phyloP scores from a whole-genome alignment of 2,888 invertebrate genomes.

The Yponomeuta plumbellus region DNA sequence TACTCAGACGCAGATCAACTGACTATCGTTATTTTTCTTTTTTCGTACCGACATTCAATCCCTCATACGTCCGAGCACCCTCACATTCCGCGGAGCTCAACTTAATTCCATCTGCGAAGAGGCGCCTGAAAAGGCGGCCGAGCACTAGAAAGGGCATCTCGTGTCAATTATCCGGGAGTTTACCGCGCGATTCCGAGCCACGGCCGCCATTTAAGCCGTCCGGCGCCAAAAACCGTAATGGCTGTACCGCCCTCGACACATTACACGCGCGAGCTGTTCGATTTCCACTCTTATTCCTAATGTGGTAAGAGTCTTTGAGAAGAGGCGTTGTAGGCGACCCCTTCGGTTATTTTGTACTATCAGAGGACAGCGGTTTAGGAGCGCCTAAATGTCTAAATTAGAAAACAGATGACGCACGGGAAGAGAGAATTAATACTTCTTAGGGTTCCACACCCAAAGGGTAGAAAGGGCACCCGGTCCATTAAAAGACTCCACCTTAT shows the following conservation, averaged over 20 bases:
- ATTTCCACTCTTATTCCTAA: not conserved
- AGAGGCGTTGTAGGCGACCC: not conserved
- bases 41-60: not conserved
- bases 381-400: constrained; percentile 69
- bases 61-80: not conserved
- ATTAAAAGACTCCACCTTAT: too few relatives aligned
- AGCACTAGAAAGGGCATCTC: constrained; percentile 26
- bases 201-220: constrained; percentile 57
- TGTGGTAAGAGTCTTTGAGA: not conserved
- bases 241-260: constrained; percentile 41
- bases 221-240: constrained; percentile 29
- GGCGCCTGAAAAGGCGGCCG: not conserved
- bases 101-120: not conserved
- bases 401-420: constrained; percentile 54
- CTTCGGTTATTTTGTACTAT: not conserved
- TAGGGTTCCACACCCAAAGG: too few relatives aligned
- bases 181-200: constrained; percentile 60
- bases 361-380: constrained; percentile 27
- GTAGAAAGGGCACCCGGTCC: too few relatives aligned
- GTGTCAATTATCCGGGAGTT: constrained; percentile 68
- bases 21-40: not conserved
- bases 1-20: too few relatives aligned
- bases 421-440: not conserved
- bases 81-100: not conserved
- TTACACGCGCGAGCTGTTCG: constrained; percentile 30